Base-by-base conservation (phyloP, 2,888 invertebrate genomes). In the Ophioninae sp. region DNA sequence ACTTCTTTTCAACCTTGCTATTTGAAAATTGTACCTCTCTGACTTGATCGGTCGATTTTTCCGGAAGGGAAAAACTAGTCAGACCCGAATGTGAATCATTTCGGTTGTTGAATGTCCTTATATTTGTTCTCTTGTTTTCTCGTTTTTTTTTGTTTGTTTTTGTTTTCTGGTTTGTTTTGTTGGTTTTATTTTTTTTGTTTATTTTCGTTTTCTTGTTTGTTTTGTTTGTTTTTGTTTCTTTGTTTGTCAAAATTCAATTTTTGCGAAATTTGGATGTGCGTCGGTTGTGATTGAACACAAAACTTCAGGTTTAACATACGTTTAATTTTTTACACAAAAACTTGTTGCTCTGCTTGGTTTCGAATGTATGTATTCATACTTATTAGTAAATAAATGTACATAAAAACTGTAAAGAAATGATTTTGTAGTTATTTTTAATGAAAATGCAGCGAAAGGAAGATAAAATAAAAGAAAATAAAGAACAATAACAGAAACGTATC, bases 281-380 rank as follows among this genome's bases (percentile, higher is more conserved):
- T 74, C 57, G 50, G 39, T 56, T 50, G 65, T 75, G 64, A 8
- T 50, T 6, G 20, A 50, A 65, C 65, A 21, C 56, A 65, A 44
- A 56, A 6, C 56, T 75, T 75, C 56, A 30, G 37, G 56, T 37
- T 44, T 44, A 13, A 44, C n/a, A 8, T 13, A 13, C 44, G 44
- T 21, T 21, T 2, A 21, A 7, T 64, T 44, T 8, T 44, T 10
- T 44, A 44, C 44, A 44, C 44, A 13, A 44, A 44, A 44, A 13
- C 13, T 10, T 13, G 44, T 44, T 44, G 13, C 44, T 44, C 44
- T 44, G 44, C 44, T 44, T 70, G 68, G 83, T 87, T 88, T 81
- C 79, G 86, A 85, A 86, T 89, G 86, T 88, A 88, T 89, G 90
- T 90, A 89, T 90, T 90, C 80, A 87, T 87, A 87, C 88, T 88